Base-by-base conservation (phyloP, 1,140 invertebrate species). In the Lasioglossum baleicum region DNA sequence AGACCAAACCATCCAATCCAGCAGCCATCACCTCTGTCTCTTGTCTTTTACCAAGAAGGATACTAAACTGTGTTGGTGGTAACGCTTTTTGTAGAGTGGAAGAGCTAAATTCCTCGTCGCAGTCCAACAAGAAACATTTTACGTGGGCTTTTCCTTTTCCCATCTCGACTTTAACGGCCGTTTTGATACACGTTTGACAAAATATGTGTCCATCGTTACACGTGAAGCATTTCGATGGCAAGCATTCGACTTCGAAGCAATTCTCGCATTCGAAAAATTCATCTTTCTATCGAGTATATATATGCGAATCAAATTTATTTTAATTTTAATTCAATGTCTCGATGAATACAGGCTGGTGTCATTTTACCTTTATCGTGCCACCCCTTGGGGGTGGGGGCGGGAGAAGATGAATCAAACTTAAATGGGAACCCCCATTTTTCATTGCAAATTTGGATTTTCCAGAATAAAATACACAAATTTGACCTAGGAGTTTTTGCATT, bases 201-300 rank as follows among this genome's bases (percentile, higher is more conserved):
- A 95, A 95, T 17, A 94, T 60, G 89, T 95, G 95, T 4, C 93
- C 94, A 60, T 94, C 93, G 22, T 92, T 90, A 86, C 95, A 96
- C 0, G 87, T 83, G 5, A 90, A 90, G 90, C 94, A 94, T 81
- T 96, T 95, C 67, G 94, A 94, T 58, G 94, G 93, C 56, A 96
- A 89, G 56, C 94, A 93, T 84, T 95, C 94, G 67, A 95, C 93
- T 65, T 94, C 94, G 86, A 86, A 95, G 79, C 95, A 96, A 87
- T 95, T 95, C 15, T 90, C 89, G 88, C 95, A 96, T 88, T 90
- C 31, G 88, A 26, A 1, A 26, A 26, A 26, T 26, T 91, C 87
- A 75, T 86, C 92, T 44, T 90, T 92, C 90, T 93, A 31, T 60
- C 84, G 83, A 86, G 77, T 44, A 68, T 75, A 68, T 75, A 78